Evolutionary conservation across 2,797 vertebrate species (phyloP).

Genomic region (Dermochelys coriacea): DNA sequence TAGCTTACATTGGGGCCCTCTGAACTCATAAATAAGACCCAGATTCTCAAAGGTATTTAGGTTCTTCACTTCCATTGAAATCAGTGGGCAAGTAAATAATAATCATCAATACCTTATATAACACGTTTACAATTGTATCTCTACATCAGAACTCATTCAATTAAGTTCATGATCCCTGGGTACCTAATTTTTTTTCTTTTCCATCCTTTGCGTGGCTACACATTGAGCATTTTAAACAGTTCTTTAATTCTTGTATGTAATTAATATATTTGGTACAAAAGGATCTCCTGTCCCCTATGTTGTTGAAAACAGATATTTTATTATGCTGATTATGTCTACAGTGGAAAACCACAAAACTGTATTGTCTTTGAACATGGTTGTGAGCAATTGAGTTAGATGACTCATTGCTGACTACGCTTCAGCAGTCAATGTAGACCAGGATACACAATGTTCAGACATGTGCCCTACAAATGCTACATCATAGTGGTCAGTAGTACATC

Average conservation of each 20-base stretch:
- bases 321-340: not conserved
- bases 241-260: not conserved
- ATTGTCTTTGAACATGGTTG: not conserved
- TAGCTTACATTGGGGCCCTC: not conserved
- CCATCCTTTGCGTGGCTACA: not conserved
- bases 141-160: not conserved
- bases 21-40: not conserved
- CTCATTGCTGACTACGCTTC: not conserved
- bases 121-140: not conserved
- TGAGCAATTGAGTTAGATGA: not conserved
- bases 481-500: not conserved
- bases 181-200: not conserved
- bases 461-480: not conserved
- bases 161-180: not conserved
- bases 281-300: not conserved
- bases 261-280: not conserved
- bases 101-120: not conserved
- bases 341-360: not conserved
- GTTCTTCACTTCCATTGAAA: not conserved
- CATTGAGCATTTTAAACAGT: not conserved
- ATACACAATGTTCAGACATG: not conserved
- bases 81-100: not conserved
- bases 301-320: not conserved
- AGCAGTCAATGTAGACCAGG: not conserved
- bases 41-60: not conserved